phyloP scores from a whole-genome alignment of 2,797 vertebrate genomes.

The Orestias chungarensis region DNA sequence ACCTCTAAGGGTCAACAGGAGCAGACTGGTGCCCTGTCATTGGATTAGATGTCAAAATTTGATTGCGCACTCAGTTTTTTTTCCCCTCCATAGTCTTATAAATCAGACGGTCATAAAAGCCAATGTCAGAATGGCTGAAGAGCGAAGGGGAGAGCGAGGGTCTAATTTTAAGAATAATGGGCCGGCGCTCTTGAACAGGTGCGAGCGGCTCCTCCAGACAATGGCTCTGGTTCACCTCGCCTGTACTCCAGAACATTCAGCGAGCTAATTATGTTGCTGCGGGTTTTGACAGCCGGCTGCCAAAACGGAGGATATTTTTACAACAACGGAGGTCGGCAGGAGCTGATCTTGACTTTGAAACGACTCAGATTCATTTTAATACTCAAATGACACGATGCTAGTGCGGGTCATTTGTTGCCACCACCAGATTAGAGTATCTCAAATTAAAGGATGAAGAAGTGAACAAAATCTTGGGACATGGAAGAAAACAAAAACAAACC shows the following conservation, averaged over 20 bases:
- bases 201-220: constrained; percentile 70
- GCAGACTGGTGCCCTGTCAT: constrained; percentile 11
- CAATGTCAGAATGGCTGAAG: constrained; percentile 38
- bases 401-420: constrained; percentile 11
- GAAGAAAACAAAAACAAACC: constrained; percentile 23
- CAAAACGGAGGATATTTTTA: constrained; percentile 23
- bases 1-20: constrained; percentile 24
- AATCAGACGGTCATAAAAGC: constrained; percentile 63
- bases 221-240: constrained; percentile 66
- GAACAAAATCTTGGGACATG: neutral
- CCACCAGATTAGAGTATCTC: constrained; percentile 20
- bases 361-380: neutral
- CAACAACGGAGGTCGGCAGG: constrained; percentile 17
- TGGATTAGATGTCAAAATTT: constrained; percentile 22
- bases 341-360: constrained; percentile 3
- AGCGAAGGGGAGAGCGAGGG: constrained; percentile 15
- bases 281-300: constrained; percentile 48
- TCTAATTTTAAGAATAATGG: constrained; percentile 78
- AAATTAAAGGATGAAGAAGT: constrained; percentile 29
- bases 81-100: constrained; percentile 47
- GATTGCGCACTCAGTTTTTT: constrained; percentile 6
- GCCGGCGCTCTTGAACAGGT: constrained; percentile 74
- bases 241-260: constrained; percentile 39
- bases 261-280: constrained; percentile 53
- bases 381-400: constrained; percentile 17